Base-by-base conservation (phyloP, 2,797 vertebrate genomes). In the Sebastes trivittatus region DNA sequence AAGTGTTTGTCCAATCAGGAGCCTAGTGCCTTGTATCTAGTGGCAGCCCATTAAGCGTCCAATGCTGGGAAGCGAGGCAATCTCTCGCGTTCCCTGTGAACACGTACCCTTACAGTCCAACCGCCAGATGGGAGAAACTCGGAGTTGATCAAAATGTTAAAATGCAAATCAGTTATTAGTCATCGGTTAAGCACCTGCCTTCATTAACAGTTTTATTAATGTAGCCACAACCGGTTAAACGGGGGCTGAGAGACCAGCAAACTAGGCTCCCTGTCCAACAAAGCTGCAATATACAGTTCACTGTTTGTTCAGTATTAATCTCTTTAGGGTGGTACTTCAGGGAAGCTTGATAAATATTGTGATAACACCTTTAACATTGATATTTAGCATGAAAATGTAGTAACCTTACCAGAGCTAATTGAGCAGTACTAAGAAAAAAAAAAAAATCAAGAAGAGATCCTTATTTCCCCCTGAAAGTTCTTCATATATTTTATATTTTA, bases 221-320 rank as follows among this genome's bases (percentile, higher is more conserved):
- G 20, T 10, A 63, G 16, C 25, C 30, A 58, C 34, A 77, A 9
- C 29, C 16, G 10, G 69, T 66, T 42, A 65, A 77, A 73, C 20
- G 7, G 9, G 7, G 58, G 3, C 7, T 16, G 72, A 52, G 58
- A 14, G 14, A 22, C 16, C 32, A 56, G 23, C 11, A 14, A n/a
- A 29, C 23, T 8, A 29, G 0, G 0, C 54, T 18, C 22, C 66
- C 29, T 4, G 27, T 54, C 20, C 11, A 56, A 65, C 23, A 64
- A 56, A 42, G 61, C 63, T 61, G 16, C 29, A 56, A 32, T 22
- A 52, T 23, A 36, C 18, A n/a, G 5, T n/a, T 29, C 22, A 64
- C n/a, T 54, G 29, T 8, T 59, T n/a, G 4, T 60, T 60, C 32
- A 34, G 27, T 4, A 61, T 32, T 18, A 61, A 61, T 6, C 18